Conservation (phyloP, 2,797 vertebrate species). For the Botia kubotai region DNA sequence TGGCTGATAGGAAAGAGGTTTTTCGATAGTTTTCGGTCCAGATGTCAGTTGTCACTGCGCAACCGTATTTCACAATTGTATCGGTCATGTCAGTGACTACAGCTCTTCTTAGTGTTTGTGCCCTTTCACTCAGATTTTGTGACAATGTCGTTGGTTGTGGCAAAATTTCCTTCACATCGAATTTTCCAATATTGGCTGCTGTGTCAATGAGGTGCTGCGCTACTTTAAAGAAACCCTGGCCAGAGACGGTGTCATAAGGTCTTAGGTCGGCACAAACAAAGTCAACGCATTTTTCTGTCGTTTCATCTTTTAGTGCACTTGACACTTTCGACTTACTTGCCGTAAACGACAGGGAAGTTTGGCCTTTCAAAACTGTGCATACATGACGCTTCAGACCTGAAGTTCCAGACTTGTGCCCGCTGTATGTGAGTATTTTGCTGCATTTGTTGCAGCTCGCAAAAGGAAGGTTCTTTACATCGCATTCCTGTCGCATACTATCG, state of each 20-base stretch:
- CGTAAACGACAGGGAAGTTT: background rate
- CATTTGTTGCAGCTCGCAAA: constrained; percentile 15
- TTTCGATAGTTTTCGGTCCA: background rate
- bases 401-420: constrained; percentile 3
- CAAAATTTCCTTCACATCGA: constrained; percentile 35
- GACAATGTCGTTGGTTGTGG: constrained; percentile 16
- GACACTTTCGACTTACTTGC: background rate
- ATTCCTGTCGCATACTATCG: background rate
- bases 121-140: background rate
- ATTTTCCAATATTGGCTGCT: constrained; percentile 32
- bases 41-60: background rate
- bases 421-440: background rate
- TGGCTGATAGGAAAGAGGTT: constrained; percentile 26
- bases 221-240: constrained; percentile 15
- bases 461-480: background rate
- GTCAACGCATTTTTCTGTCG: constrained; percentile 10
- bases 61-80: constrained; percentile 10
- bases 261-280: constrained; percentile 19
- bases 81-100: background rate
- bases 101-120: constrained; percentile 10
- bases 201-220: constrained; percentile 32
- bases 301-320: constrained; percentile 4
- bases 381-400: constrained; percentile 20
- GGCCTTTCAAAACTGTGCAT: constrained; percentile 23
- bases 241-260: constrained; percentile 26